These are phyloP conservation scores for Dermolepida albohirtum DNA, from an alignment of 2,888 invertebrate genomes.

Conservation along the genomic window DNA sequence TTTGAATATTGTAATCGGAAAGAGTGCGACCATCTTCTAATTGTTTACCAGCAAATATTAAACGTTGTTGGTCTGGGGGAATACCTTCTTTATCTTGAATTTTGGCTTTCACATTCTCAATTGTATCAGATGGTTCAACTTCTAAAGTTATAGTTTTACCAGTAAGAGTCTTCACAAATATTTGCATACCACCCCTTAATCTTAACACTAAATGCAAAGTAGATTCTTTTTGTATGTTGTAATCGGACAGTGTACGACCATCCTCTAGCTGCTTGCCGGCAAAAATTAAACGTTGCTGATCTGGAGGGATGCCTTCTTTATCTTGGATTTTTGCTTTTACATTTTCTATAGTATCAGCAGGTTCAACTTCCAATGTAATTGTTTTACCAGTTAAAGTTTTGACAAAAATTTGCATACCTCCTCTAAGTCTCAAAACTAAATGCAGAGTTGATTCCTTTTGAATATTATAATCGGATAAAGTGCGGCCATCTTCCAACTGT, in stretches of 20 bases:
- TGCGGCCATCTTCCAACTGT: conserved; percentile 77
- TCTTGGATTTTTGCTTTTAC: conserved; percentile 70
- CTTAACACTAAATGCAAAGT: conserved; percentile 94
- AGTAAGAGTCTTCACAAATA: no score
- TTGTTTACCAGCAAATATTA: conserved; percentile 93
- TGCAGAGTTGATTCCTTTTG: conserved; percentile 73
- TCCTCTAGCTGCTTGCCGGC: conserved; percentile 80
- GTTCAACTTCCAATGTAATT: conserved; percentile 69
- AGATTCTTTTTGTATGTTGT: conserved; percentile 95
- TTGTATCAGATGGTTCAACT: no score
- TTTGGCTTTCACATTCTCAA: no score
- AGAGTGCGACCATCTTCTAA: no score
- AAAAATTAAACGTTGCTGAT: conserved; percentile 74
- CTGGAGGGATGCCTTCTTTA: conserved; percentile 71
- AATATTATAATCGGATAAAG: conserved; percentile 73
- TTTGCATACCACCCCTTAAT: no score
- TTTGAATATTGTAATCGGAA: no score
- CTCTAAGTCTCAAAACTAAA: conserved; percentile 72
- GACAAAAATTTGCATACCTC: conserved; percentile 72
- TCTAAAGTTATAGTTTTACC: no score
- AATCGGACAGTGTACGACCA: conserved; percentile 68
- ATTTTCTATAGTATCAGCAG: conserved; percentile 73
- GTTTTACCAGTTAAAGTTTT: conserved; percentile 71
- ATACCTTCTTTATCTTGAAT: conserved; percentile 57
- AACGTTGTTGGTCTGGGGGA: conserved; percentile 72